Percentiles rank a stretch among this genome's conserved stretches.
Evolutionary conservation across 2,113 vertebrate genomes (phyloP).

Genomic region (Phaetusa simplex): DNA sequence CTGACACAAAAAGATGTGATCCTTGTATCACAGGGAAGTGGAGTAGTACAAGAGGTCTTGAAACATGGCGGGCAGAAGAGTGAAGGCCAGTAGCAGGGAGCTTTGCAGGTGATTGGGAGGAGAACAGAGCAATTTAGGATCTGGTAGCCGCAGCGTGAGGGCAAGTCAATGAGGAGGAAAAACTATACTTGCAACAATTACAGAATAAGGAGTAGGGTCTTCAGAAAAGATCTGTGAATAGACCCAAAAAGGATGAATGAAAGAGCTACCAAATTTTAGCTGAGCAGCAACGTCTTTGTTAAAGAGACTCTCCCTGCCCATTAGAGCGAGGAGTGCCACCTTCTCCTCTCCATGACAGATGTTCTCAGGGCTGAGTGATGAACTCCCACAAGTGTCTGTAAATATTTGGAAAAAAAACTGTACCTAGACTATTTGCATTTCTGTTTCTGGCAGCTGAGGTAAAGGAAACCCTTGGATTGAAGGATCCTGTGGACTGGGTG

Average conservation of each 20-base stretch:
- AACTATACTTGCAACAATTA: not conserved
- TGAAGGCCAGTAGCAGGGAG: not conserved
- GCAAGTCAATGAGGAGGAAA: not conserved
- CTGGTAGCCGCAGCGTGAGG: not conserved
- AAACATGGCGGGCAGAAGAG: not conserved
- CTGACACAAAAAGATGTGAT: not conserved
- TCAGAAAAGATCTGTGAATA: not conserved
- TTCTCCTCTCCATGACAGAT: not conserved
- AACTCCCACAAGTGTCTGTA: not conserved
- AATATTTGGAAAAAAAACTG: not conserved
- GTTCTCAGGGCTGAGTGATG: not conserved
- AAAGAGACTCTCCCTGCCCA: not conserved
- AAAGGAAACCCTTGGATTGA: not conserved
- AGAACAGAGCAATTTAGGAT: not conserved
- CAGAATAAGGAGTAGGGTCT: not conserved
- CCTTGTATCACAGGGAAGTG: not conserved
- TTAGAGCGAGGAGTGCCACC: not conserved
- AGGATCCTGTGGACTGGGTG: not conserved
- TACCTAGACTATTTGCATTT: not conserved
- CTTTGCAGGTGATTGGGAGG: not conserved
- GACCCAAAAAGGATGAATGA: not conserved
- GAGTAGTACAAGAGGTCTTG: not conserved
- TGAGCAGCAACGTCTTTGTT: not conserved
- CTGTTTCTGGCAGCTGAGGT: not conserved
- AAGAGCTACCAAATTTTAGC: not conserved